Percentiles rank a stretch among this genome's conserved stretches.
Evolutionary conservation across 2,888 invertebrate species (phyloP).

Genomic region (Hirtodrosophila alboralis): DNA sequence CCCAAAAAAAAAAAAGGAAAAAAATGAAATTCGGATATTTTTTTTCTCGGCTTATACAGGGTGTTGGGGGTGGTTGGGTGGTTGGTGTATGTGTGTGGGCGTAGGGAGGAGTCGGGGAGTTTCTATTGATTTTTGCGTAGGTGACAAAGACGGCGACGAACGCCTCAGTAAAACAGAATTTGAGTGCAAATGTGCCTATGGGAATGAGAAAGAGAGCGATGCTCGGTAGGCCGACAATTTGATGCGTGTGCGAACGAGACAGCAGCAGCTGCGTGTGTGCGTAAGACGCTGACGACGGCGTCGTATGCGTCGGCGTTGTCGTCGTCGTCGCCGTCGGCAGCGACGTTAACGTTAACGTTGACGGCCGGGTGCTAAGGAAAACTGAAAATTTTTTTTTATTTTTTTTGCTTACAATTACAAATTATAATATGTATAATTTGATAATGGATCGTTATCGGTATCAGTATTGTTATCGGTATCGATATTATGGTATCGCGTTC

Average conservation of each 20-base stretch:
- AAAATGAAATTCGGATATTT: conserved; percentile 1
- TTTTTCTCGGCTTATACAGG: no score
- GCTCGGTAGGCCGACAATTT: conserved; percentile 10
- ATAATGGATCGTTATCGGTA: conserved; percentile 4
- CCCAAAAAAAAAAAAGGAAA: no score
- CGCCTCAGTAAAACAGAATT: conserved; percentile 8
- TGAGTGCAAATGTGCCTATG: conserved; percentile 4
- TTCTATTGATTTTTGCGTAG: conserved; percentile 58
- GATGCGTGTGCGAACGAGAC: conserved; percentile 47
- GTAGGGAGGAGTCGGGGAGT: no score
- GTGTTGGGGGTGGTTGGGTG: conserved; percentile 1
- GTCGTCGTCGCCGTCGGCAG: conserved; percentile 11
- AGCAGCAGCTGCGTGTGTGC: conserved; percentile 50
- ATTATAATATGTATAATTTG: conserved; percentile 13
- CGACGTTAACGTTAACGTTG: not conserved
- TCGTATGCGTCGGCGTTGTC: conserved; percentile 11
- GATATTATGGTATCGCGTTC: conserved; percentile 20
- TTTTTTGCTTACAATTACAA: conserved; percentile 41
- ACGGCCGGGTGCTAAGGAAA: conserved; percentile 24
- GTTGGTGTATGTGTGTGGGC: not conserved
- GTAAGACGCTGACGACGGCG: conserved; percentile 42
- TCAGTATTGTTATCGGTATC: conserved; percentile 9
- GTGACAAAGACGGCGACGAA: conserved; percentile 51
- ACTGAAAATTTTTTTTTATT: conserved; percentile 32
- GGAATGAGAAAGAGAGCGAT: conserved; percentile 19